Base-by-base conservation (phyloP, 1,140 invertebrate species). In the Elysia chlorotica region DNA sequence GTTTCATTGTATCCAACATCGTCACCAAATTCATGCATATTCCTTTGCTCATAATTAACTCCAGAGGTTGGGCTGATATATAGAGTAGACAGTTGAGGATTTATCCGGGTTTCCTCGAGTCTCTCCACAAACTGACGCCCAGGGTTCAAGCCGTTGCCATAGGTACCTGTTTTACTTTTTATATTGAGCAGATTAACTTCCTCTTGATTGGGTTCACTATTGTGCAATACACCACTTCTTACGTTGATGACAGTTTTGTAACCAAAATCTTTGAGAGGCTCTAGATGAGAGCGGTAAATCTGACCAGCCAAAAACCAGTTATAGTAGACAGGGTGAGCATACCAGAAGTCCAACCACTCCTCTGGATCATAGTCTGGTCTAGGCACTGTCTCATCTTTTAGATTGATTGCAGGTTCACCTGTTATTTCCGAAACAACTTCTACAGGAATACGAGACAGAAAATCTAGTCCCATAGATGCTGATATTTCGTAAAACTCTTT, bases 21-120 rank as follows among this genome's bases (percentile, higher is more conserved):
- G 76, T 85, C 83, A 37, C 83, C 83, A 79, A 82, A 85, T 71
- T 85, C 83, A 19, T 73, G 75, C 25, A 65, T 30, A 66, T 85
- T 83, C 37, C 65, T 70, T n/a, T 30, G 61, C 74, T 83, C 81
- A 76, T 78, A 85, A 65, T 85, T 85, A 3, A 77, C 68, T 6
- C 57, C 21, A 1, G 83, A 83, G 28, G 69, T 72, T 54, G 71
- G 48, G 31, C 78, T 72, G 14, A 83, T 77, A 61, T 79, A 85
- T 36, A 65, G 41, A 35, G 78, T 79, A 21, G 73, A 70, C 65
- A 74, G 76, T 19, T 72, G 65, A 33, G 75, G 59, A 59, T 84
- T 76, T 31, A 84, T 77, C 17, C 76, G 66, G 31, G 76, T 76
- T 19, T 36, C 74, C 57, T 80, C 63, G 23, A 85, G 65, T n/a